A percentile compares a stretch with the other conserved stretches of the same genome.
phyloP scores from a whole-genome alignment of 1,140 invertebrate species.

The Saccostrea glomerata region DNA sequence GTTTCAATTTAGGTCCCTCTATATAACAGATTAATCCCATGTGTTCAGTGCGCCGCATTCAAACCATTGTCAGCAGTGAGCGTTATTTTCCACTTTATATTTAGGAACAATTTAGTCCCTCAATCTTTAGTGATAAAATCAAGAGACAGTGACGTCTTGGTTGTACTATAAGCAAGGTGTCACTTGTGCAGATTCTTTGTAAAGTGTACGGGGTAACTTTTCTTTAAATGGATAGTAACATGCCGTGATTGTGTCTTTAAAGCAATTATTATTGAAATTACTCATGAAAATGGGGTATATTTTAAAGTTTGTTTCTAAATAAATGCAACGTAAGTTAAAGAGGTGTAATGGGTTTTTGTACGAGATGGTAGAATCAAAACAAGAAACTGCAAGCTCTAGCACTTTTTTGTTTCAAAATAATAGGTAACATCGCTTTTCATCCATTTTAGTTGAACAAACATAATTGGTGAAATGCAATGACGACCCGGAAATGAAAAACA shows the following conservation, averaged over 20 bases:
- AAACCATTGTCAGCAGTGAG: neutral
- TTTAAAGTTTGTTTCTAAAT: neutral
- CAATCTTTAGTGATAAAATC: no score
- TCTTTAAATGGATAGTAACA: neutral
- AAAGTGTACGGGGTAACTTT: neutral
- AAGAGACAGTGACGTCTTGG: no score
- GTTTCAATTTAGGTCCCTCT: neutral
- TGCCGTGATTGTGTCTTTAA: neutral
- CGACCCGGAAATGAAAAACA: slow-evolving; percentile 24
- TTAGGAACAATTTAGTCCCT: no score
- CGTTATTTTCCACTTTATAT: neutral
- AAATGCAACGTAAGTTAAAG: neutral
- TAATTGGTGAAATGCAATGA: neutral
- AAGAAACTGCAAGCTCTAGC: neutral
- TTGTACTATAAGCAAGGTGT: no score
- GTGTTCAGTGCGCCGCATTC: neutral
- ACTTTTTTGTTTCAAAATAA: slow-evolving; percentile 4
- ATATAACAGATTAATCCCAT: neutral
- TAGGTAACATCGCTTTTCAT: no score
- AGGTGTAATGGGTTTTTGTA: neutral
- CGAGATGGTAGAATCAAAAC: neutral
- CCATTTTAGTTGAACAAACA: no score
- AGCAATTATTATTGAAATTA: neutral
- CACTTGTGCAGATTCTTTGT: no score
- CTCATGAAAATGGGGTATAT: neutral